Evolutionary conservation across 2,113 vertebrate species (phyloP), one percentile per base, ranked within the genome.

Genomic region (Aphyosemion australe): DNA sequence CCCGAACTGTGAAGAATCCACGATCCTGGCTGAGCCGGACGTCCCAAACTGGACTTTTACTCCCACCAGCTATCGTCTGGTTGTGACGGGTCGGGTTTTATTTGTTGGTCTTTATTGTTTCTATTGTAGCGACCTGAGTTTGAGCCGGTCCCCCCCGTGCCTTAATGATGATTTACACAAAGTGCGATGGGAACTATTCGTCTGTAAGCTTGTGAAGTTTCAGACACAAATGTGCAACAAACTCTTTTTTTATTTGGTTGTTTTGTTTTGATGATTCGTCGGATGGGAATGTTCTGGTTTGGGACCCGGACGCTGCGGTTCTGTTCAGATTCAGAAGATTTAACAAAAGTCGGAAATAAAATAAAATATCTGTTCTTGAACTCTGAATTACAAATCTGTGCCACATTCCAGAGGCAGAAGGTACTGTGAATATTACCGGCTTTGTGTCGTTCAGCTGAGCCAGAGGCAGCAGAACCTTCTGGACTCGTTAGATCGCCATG

Each of bases 1-100:
- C 52, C 42, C 65, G 76, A 79, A 84, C 72, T 89, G 80, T 89
- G 86, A 86, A 79, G 54, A 77, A 50, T 69, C 64, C 43, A 26
- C 42, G n/a, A 39, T 66, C 50, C 45, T 55, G 32, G 50, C 42
- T 60, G 47, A 69, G 54, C 20, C 3, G 66, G 62, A 81, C 42
- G 63, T 2, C 42, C 60, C 1, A 9, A 46, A 37, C 32, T 15
- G 45, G 8, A 45, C 43, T 4, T 26, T n/a, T 48, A 47, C 53
- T 80, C 57, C 34, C 16, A 47, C 13, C 14, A 6, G n/a, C 4
- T 13, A 16, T 7, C 16, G 0, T 10, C n/a, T 1, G 4, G 46
- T 48, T 19, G n/a, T 19, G 56, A 37, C 1, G 51, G 41, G 20
- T 66, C 58, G 47, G 63, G 34, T 45, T 66, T 49, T 54, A n/a